Evolutionary conservation across 1,140 invertebrate species (phyloP).

Genomic region (Habropoda laboriosa): DNA sequence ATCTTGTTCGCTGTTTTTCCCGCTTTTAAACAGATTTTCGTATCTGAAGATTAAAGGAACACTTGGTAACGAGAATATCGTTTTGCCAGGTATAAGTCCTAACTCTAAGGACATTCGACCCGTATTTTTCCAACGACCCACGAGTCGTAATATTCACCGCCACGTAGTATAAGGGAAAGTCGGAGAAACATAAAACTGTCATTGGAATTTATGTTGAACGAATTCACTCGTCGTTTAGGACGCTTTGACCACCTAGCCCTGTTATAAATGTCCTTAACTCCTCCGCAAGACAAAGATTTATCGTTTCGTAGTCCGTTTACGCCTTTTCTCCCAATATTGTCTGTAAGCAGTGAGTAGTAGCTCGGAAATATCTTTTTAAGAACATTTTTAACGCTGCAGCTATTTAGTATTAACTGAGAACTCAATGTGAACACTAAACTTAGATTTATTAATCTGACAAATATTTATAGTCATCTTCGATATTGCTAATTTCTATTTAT

Average conservation of each 20-base stretch:
- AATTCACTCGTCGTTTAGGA: conserved; percentile 36
- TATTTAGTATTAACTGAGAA: too few species aligned
- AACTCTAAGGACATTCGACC: background rate
- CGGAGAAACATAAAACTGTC: conserved; percentile 51
- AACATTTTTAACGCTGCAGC: too few species aligned
- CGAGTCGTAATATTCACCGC: background rate
- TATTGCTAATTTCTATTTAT: too few species aligned
- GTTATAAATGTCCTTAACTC: conserved; percentile 33
- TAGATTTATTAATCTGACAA: too few species aligned
- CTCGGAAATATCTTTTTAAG: background rate
- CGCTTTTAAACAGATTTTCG: background rate
- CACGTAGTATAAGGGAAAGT: conserved; percentile 20
- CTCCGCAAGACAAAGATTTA: conserved; percentile 53
- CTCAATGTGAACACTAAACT: too few species aligned
- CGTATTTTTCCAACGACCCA: background rate
- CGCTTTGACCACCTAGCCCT: conserved; percentile 6
- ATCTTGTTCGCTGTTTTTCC: background rate
- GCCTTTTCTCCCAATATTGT: conserved; percentile 37
- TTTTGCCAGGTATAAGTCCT: background rate
- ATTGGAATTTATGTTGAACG: conserved; percentile 44
- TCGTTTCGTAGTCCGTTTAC: conserved; percentile 35
- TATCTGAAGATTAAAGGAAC: background rate
- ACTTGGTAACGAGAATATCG: background rate
- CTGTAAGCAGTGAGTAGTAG: conserved; percentile 3
- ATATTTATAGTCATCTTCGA: too few species aligned